phyloP scores from a whole-genome alignment of 2,888 invertebrate genomes.

The Adela reaumurella region DNA sequence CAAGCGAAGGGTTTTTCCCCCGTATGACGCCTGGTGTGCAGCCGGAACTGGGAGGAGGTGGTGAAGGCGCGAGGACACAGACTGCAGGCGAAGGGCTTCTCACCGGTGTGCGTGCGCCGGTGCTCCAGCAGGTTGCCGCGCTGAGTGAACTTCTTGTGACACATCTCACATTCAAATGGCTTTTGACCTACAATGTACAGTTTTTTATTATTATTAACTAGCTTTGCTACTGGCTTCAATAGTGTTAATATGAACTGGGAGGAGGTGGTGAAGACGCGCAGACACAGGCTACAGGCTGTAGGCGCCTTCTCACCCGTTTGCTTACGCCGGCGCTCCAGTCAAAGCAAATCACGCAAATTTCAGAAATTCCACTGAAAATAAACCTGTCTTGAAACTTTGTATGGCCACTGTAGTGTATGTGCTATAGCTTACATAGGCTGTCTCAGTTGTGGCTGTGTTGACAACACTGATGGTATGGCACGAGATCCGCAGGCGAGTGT shows the following conservation, averaged over 20 bases:
- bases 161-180: slow-evolving; percentile 64
- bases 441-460: no score
- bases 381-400: no score
- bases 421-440: no score
- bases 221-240: no score
- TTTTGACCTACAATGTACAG: slow-evolving; percentile 42
- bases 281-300: slow-evolving; percentile 64
- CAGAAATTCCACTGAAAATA: no score
- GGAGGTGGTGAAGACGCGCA: slow-evolving; percentile 68
- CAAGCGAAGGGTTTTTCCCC: slow-evolving; percentile 58
- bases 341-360: no score
- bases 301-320: slow-evolving; percentile 68
- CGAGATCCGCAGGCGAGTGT: no score
- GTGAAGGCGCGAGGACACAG: slow-evolving; percentile 67
- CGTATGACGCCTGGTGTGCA: slow-evolving; percentile 62
- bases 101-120: slow-evolving; percentile 72
- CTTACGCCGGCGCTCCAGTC: no score
- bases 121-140: slow-evolving; percentile 76
- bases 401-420: no score
- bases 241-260: no score
- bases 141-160: slow-evolving; percentile 72
- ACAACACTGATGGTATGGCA: no score
- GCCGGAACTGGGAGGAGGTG: slow-evolving; percentile 68
- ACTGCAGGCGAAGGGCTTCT: slow-evolving; percentile 71
- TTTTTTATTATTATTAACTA: neutral